Evolutionary conservation across 2,113 vertebrate species (phyloP).

Genomic region (Herpetotheres cachinnans): DNA sequence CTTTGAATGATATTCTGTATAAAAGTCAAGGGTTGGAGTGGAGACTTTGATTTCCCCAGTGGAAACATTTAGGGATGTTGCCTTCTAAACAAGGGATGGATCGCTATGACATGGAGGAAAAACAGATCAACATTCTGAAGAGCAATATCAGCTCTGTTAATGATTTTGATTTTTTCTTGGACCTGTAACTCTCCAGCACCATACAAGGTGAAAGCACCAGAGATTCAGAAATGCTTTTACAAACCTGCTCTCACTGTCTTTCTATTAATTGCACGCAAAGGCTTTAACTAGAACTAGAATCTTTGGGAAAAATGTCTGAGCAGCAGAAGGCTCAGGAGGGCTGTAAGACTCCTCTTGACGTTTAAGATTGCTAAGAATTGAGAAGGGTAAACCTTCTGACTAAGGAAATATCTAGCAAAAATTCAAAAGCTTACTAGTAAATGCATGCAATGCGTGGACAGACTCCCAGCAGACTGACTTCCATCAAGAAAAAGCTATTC

Average conservation of each 20-base stretch:
- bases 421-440: background rate
- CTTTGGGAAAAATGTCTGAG: background rate
- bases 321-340: background rate
- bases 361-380: background rate
- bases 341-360: background rate
- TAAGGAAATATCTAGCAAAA: background rate
- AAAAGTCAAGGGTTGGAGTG: background rate
- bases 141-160: background rate
- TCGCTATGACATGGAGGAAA: background rate
- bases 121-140: background rate
- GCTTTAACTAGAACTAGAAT: background rate
- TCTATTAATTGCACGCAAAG: background rate
- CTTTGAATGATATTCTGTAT: conserved; percentile 18
- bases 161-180: background rate
- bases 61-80: conserved; percentile 1
- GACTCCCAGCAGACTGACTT: background rate
- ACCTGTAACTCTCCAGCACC: background rate
- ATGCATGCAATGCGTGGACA: fast-evolving
- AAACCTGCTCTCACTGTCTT: background rate
- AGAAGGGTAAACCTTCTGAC: background rate
- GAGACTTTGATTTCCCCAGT: conserved; percentile 28
- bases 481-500: background rate
- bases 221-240: background rate
- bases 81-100: conserved; percentile 15
- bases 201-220: background rate